These are phyloP conservation scores for Heliconius ethilla DNA, from an alignment of 2,888 invertebrate species.

Conservation along the genomic window DNA sequence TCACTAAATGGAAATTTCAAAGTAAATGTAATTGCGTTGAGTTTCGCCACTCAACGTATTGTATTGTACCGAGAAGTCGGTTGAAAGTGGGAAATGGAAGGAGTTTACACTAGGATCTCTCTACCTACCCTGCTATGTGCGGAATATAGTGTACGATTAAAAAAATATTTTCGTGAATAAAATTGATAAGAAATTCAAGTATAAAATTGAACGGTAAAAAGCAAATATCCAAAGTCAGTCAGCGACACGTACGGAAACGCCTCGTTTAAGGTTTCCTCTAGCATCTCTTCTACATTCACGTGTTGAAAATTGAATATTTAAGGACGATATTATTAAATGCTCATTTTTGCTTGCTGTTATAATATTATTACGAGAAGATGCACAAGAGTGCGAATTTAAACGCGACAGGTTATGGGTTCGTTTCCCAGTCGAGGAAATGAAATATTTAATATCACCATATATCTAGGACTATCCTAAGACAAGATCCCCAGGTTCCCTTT, in stretches of 20 bases:
- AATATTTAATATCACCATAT: no score
- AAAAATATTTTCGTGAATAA: background rate
- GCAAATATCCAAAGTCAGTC: constrained; percentile 26
- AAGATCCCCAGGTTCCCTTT: background rate
- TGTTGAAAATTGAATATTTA: constrained; percentile 20
- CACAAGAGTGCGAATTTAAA: no score
- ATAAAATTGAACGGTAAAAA: constrained; percentile 21
- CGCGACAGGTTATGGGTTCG: no score
- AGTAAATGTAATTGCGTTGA: background rate
- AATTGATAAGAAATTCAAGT: background rate
- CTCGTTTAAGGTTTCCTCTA: constrained; percentile 34
- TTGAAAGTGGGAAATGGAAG: no score
- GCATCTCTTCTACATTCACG: constrained; percentile 23
- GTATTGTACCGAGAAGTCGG: no score
- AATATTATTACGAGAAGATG: background rate
- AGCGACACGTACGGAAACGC: constrained; percentile 34
- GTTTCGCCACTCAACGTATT: background rate
- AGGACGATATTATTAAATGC: background rate
- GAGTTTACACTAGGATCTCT: background rate
- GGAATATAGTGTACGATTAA: background rate
- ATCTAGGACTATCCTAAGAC: background rate
- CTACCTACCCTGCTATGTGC: background rate
- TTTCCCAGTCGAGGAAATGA: no score
- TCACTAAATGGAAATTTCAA: no score
- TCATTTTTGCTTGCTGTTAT: background rate